These are phyloP conservation scores for Eustalomyia histrio DNA, from an alignment of 2,888 invertebrate genomes.

Conservation along the genomic window DNA sequence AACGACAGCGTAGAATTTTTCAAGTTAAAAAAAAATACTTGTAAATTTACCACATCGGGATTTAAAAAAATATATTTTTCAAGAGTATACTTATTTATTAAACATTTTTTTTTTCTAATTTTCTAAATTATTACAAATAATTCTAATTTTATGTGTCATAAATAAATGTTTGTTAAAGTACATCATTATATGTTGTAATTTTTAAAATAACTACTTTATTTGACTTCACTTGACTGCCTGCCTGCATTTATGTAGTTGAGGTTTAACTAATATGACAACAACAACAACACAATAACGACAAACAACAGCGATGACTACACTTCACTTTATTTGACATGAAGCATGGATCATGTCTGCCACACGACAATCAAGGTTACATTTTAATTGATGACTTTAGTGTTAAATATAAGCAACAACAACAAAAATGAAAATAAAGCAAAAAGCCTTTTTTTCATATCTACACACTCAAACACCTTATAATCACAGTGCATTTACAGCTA, in stretches of 20 bases:
- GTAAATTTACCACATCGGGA: too few species aligned
- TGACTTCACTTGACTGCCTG: conserved; percentile 58
- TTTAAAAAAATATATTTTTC: too few species aligned
- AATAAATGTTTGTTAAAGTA: conserved; percentile 13
- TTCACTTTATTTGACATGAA: conserved; percentile 60
- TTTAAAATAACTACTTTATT: conserved; percentile 45
- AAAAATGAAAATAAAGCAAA: neutral
- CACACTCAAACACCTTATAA: neutral
- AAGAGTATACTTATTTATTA: too few species aligned
- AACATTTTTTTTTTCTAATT: neutral
- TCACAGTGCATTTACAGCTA: conserved; percentile 18
- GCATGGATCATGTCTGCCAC: conserved; percentile 64
- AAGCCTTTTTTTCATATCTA: neutral
- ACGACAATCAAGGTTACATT: conserved; percentile 62
- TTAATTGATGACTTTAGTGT: conserved; percentile 63
- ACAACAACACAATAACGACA: too few species aligned
- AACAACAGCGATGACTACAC: conserved; percentile 43
- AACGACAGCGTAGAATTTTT: too few species aligned
- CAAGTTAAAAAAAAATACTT: too few species aligned
- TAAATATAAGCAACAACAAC: conserved; percentile 15
- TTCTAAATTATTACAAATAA: conserved; percentile 21
- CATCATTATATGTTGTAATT: neutral
- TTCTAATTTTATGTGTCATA: conserved; percentile 43
- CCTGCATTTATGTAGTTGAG: conserved; percentile 32
- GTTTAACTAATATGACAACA: conserved; percentile 39